A percentile compares a stretch with the other conserved stretches of the same genome.
phyloP scores from a whole-genome alignment of 2,797 vertebrate species.

The Liparis tanakae region DNA sequence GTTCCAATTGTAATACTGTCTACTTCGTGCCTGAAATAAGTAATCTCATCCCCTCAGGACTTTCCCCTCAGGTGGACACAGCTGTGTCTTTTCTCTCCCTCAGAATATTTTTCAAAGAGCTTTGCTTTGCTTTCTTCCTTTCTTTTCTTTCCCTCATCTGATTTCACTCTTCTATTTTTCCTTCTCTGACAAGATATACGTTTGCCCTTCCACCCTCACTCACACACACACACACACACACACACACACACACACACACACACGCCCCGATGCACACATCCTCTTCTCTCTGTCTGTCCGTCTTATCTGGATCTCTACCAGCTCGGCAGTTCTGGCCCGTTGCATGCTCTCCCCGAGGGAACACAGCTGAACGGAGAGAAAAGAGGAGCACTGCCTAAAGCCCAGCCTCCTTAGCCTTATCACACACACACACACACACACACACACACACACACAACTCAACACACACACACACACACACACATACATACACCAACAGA shows the following conservation, averaged over 20 bases:
- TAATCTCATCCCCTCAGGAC: constrained; percentile 4
- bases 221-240: constrained; percentile 20
- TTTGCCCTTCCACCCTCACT: constrained; percentile 46
- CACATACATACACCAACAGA: not conserved
- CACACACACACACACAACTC: constrained; percentile 9
- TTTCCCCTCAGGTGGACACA: constrained; percentile 39
- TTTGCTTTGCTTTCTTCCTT: constrained; percentile 8
- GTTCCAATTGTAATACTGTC: not conserved
- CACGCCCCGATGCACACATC: constrained; percentile 34
- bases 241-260: constrained; percentile 16
- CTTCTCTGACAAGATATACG: constrained; percentile 44
- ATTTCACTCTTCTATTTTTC: constrained; percentile 25
- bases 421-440: constrained; percentile 18
- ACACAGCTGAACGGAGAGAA: constrained; percentile 56
- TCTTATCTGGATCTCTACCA: constrained; percentile 70
- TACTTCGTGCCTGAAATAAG: not conserved
- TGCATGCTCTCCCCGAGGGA: constrained; percentile 62
- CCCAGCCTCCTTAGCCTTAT: constrained; percentile 52
- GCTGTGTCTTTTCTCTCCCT: constrained; percentile 19
- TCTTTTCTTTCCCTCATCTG: constrained; percentile 27
- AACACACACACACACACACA: constrained; percentile 10
- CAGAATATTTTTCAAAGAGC: not conserved
- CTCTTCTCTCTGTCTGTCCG: constrained; percentile 49
- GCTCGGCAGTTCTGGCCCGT: constrained; percentile 56
- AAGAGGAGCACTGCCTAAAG: constrained; percentile 55